A percentile compares a stretch with the other conserved stretches of the same genome.
Conservation (phyloP, 2,797 vertebrate species). For the Florisuga fusca region DNA sequence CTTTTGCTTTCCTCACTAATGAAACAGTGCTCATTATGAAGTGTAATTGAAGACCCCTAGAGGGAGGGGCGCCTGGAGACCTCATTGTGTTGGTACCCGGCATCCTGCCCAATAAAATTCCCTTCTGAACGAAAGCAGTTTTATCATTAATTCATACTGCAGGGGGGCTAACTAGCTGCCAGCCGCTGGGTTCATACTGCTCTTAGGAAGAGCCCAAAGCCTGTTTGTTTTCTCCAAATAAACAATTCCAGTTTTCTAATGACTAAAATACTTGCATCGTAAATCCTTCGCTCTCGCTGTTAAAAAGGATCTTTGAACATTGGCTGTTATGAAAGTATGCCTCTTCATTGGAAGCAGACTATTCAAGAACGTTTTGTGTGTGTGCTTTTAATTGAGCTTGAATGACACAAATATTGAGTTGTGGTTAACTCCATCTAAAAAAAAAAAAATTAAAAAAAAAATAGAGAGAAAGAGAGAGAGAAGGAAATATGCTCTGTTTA, state of each 20-base stretch:
- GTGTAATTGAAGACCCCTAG: conserved; percentile 78
- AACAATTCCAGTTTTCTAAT: conserved; percentile 58
- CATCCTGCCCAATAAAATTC: conserved; percentile 73
- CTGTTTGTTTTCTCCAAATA: conserved; percentile 60
- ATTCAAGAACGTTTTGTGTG: conserved; percentile 36
- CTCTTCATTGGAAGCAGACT: conserved; percentile 62
- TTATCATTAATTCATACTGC: conserved; percentile 74
- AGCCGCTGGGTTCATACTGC: conserved; percentile 40
- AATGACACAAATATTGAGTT: conserved; percentile 54
- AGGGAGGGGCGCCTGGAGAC: conserved; percentile 71
- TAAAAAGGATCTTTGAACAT: conserved; percentile 65
- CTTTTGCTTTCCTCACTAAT: conserved; percentile 77
- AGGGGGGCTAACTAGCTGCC: conserved; percentile 48
- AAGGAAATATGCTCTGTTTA: neutral
- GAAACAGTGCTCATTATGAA: conserved; percentile 76
- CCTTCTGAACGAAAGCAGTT: conserved; percentile 63
- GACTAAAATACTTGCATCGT: conserved; percentile 46
- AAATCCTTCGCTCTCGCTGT: conserved; percentile 47
- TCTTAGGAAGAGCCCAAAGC: conserved; percentile 48
- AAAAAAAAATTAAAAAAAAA: neutral
- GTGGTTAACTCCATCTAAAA: neutral
- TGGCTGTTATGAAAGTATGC: conserved; percentile 1
- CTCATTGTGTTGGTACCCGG: conserved; percentile 68
- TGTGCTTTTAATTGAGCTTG: conserved; percentile 56
- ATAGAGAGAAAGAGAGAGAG: neutral